These are phyloP conservation scores for Eupithecia exiguata DNA, from an alignment of 2,888 invertebrate species.

Conservation along the genomic window DNA sequence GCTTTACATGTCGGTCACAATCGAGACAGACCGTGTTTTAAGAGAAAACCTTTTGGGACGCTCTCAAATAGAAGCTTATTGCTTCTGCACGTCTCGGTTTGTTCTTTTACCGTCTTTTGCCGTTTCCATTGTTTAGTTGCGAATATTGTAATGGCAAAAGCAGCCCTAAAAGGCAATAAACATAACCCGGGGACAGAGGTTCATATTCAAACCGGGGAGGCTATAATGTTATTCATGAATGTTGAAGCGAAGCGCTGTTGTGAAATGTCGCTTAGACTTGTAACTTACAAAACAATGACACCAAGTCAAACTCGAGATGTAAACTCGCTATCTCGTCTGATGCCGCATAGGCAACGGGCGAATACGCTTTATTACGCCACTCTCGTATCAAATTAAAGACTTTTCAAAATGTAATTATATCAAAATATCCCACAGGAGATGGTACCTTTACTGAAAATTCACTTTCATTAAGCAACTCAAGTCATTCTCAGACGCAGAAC, in stretches of 20 bases:
- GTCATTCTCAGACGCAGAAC: conserved; percentile 60
- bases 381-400: conserved; percentile 62
- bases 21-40: conserved; percentile 67
- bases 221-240: conserved; percentile 81
- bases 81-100: conserved; percentile 61
- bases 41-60: conserved; percentile 71
- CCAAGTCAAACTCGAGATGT: conserved; percentile 78
- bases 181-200: conserved; percentile 66
- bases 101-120: conserved; percentile 65
- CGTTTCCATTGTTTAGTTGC: conserved; percentile 59
- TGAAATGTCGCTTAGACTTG: conserved; percentile 79
- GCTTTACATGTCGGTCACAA: conserved; percentile 73
- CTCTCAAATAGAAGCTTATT: conserved; percentile 71
- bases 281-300: conserved; percentile 81
- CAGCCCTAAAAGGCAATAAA: conserved; percentile 67
- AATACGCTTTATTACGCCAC: conserved; percentile 69
- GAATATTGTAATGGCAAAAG: conserved; percentile 65
- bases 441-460: conserved; percentile 62
- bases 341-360: conserved; percentile 76
- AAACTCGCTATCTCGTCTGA: conserved; percentile 78
- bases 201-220: conserved; percentile 75
- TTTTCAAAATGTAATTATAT: conserved; percentile 53
- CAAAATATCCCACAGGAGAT: conserved; percentile 55
- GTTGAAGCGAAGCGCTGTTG: conserved; percentile 74
- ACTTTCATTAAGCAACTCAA: conserved; percentile 65